phyloP scores from a whole-genome alignment of 2,888 invertebrate species.

The Pseudococcus viburni region DNA sequence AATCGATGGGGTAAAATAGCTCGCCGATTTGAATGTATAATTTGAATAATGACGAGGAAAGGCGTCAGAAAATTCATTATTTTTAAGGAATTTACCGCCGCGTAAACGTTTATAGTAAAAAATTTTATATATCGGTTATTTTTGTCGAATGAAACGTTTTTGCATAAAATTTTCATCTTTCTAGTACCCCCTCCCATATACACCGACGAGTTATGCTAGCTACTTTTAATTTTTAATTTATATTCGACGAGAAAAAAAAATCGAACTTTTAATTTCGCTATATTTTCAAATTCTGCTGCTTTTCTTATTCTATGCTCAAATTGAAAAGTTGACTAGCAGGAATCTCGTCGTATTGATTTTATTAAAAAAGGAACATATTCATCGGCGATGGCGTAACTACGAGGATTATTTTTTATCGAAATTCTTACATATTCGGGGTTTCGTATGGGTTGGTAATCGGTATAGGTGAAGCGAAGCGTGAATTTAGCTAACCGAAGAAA shows the following conservation, averaged over 20 bases:
- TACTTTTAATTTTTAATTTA: slow-evolving; percentile 50
- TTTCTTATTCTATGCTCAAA: not conserved
- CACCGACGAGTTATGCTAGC: not conserved
- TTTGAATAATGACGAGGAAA: slow-evolving; percentile 10
- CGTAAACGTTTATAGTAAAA: not conserved
- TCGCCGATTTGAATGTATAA: slow-evolving; percentile 32
- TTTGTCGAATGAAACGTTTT: slow-evolving; percentile 4
- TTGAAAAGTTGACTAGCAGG: not conserved
- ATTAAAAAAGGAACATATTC: not conserved
- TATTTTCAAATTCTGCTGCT: not conserved
- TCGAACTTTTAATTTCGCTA: not conserved
- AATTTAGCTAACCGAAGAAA: slow-evolving; percentile 8
- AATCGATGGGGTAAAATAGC: slow-evolving; percentile 5
- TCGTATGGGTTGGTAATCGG: not conserved
- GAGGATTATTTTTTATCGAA: not conserved
- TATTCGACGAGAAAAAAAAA: slow-evolving; percentile 35
- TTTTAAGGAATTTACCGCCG: not conserved
- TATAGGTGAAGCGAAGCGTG: not conserved
- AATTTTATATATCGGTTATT: slow-evolving; percentile 36
- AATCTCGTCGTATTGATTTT: not conserved
- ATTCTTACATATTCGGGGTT: not conserved
- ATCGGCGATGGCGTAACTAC: not conserved
- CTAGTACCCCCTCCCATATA: not conserved
- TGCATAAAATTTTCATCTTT: slow-evolving; percentile 51
- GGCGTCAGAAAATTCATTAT: not conserved